Evolutionary conservation across 2,888 invertebrate genomes (phyloP).

Genomic region (Tuta absoluta): DNA sequence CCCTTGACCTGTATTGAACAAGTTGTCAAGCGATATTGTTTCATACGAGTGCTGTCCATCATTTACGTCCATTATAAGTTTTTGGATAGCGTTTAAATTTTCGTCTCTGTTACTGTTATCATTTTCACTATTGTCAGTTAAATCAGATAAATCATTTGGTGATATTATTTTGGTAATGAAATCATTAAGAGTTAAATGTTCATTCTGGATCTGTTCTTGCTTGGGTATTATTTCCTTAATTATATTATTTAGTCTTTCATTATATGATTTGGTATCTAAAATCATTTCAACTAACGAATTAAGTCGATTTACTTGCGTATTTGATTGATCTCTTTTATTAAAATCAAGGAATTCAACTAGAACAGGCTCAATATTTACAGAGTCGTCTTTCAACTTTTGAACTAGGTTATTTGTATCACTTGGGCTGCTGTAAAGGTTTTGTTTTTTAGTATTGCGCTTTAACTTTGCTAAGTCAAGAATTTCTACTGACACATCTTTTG

Average conservation of each 20-base stretch:
- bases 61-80: not conserved
- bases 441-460: not conserved
- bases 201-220: not conserved
- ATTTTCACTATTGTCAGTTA: not conserved
- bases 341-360: not conserved
- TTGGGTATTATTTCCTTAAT: not conserved
- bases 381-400: not conserved
- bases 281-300: not conserved
- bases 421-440: not conserved
- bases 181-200: not conserved
- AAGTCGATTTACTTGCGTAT: not conserved
- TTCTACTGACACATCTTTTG: constrained; percentile 3
- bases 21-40: not conserved
- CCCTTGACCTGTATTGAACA: not conserved
- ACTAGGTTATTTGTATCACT: not conserved
- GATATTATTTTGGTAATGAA: not conserved
- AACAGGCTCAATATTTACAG: not conserved
- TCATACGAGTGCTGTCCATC: not conserved
- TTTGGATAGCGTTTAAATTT: not conserved
- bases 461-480: constrained; percentile 1
- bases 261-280: not conserved
- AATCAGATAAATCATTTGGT: not conserved
- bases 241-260: not conserved
- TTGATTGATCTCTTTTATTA: not conserved
- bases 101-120: not conserved